Evolutionary conservation across 2,888 invertebrate species (phyloP).

Genomic region (Metallyticus violacea): DNA sequence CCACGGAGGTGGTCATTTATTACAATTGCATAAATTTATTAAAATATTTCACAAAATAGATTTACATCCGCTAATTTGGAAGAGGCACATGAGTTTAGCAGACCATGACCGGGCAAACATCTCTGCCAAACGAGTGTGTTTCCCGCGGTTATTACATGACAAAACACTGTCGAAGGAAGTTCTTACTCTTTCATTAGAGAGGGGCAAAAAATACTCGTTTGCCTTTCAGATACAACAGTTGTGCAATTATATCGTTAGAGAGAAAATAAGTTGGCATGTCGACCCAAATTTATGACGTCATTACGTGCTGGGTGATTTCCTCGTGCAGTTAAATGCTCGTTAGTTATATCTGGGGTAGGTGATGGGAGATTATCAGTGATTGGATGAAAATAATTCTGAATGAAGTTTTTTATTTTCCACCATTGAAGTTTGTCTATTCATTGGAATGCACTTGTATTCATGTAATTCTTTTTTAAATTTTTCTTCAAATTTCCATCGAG

Average conservation of each 20-base stretch:
- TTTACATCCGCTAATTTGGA: not conserved
- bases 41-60: too few species aligned
- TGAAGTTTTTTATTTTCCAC: too few species aligned
- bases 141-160: not conserved
- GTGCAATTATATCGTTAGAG: not conserved
- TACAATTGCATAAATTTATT: too few species aligned
- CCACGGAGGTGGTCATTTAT: too few species aligned
- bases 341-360: too few species aligned
- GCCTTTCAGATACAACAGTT: not conserved
- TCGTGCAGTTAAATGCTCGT: too few species aligned
- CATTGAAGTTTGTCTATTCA: too few species aligned
- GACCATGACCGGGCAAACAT: not conserved
- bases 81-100: not conserved
- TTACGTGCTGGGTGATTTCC: not conserved
- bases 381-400: too few species aligned
- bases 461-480: too few species aligned
- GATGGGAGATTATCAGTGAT: too few species aligned
- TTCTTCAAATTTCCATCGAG: too few species aligned
- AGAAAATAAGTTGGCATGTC: not conserved
- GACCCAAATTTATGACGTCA: not conserved
- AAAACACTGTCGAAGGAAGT: not conserved
- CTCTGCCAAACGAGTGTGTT: not conserved
- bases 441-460: too few species aligned
- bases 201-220: not conserved
- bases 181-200: not conserved